Base-by-base conservation (phyloP, 1,140 invertebrate genomes). In the Eriocheir sinensis region DNA sequence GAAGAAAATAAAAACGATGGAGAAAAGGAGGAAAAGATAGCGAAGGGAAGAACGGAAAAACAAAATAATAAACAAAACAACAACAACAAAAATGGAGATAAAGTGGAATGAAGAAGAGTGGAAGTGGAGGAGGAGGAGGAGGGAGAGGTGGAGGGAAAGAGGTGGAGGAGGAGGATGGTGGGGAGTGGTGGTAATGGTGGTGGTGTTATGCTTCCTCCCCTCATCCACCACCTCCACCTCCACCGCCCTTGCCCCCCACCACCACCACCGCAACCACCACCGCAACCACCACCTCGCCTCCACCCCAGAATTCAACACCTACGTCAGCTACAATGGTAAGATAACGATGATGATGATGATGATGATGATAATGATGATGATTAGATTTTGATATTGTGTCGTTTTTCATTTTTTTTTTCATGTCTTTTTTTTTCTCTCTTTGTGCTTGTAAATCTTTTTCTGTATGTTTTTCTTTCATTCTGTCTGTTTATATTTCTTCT, bases 291-390 rank as follows among this genome's bases (percentile, higher is more conserved):
- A 38, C n/a, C 34, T 4, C 32, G 6, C 81, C 1, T 60, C 60
- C 40, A 12, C 6, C 53, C 48, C 89, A 6, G 88, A 90, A 21
- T 30, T 34, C 9, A 79, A 86, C 17, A 94, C 30, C 41, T 94
- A 83, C 36, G 80, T 94, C 34, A 38, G 93, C 30, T 94, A 94
- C 86, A 53, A 85, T 41, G 93, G 93, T 94, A 21, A 91, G 93
- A 36, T 15, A 89, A 8, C 32, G 32, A 12, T 81, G 21, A 6
- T 89, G n/a, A n/a, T 89, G 0, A n/a, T 41, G 27, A 15, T 48
- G 44, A 3, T 30, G 3, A 38, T n/a, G n/a, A n/a, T n/a, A n/a
- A n/a, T n/a, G n/a, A n/a, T n/a, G n/a, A n/a, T n/a, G n/a, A n/a
- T n/a, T n/a, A n/a, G n/a, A n/a, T n/a, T n/a, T n/a, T n/a, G n/a